Base-by-base conservation (phyloP, 2,113 vertebrate species). In the Caracal caracal region DNA sequence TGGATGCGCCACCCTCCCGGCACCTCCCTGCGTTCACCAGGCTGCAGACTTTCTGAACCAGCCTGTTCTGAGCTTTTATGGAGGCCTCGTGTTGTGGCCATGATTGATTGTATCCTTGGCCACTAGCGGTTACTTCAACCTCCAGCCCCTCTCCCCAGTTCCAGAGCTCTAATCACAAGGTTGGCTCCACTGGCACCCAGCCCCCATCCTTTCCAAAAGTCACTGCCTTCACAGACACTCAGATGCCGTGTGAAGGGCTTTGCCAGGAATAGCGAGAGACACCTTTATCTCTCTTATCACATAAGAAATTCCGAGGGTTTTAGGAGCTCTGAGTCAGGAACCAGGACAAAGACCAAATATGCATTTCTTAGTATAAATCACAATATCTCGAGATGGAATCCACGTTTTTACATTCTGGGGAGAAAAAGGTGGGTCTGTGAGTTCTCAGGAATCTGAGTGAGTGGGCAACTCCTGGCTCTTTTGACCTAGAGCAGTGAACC, bases 291-390 rank as follows among this genome's bases (percentile, higher is more conserved):
- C 79, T 47, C 66, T 92, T 70, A 83, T 61, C 66, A 28, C 37
- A 9, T 17, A 82, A 22, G 78, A 92, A 70, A 82, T 82, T 92
- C 78, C 35, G 26, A 82, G 37, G 26, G n/a, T 28, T 85, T 76
- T 33, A 53, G 59, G 81, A 75, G 26, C n/a, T n/a, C 28, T 78
- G 82, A 68, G 28, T 83, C 82, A 86, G 47, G 47, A 78, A 43
- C 13, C 28, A 35, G 59, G 70, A 61, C 1, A 2, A 43, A 56
- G 82, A n/a, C 63, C 26, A 56, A 93, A 76, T 19, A 17, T 30
- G 8, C 43, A 66, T 85, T 76, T 85, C 70, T 85, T 26, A n/a
- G 13, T 61, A 61, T 40, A 53, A 93, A 35, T 51, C 82, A 66
- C 47, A 78, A 0, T n/a, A 43, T 56, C 82, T 5, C 20, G 13